phyloP scores from a whole-genome alignment of 2,888 invertebrate species.

The Bembecia ichneumoniformis region DNA sequence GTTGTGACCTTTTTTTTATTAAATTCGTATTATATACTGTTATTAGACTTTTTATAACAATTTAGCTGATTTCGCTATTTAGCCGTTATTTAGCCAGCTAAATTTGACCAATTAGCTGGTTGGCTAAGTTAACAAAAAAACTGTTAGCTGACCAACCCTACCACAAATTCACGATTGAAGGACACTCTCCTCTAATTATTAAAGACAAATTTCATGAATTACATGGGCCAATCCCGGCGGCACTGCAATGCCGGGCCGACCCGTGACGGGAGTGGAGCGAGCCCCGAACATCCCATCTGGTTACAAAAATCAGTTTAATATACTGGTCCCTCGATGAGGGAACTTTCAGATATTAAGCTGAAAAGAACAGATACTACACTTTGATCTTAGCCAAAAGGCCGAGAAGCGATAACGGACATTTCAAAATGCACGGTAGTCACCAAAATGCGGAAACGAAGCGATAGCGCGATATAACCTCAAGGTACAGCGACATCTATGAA shows the following conservation, averaged over 20 bases:
- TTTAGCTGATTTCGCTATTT: too few species aligned
- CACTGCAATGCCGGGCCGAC: constrained; percentile 13
- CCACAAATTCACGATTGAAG: too few species aligned
- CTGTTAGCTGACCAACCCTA: too few species aligned
- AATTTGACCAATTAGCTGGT: too few species aligned
- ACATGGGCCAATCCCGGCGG: constrained; percentile 10
- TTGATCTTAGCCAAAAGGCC: constrained; percentile 12
- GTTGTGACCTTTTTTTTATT: too few species aligned
- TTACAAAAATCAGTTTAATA: constrained; percentile 12
- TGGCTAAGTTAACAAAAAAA: too few species aligned
- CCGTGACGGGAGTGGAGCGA: constrained; percentile 12
- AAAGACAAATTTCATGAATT: not conserved
- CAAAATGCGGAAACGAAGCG: too few species aligned
- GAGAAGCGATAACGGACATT: constrained; percentile 5
- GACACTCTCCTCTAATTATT: too few species aligned
- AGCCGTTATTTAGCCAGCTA: too few species aligned
- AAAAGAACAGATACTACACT: constrained; percentile 13
- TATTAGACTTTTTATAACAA: too few species aligned
- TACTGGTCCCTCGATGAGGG: constrained; percentile 12
- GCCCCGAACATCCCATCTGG: constrained; percentile 10
- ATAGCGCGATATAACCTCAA: too few species aligned
- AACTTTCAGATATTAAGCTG: constrained; percentile 13
- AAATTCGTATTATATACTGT: too few species aligned
- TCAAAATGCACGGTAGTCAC: not conserved
- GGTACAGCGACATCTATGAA: not conserved